Base-by-base conservation (phyloP, 2,888 invertebrate species). In the Dasypolia templi region DNA sequence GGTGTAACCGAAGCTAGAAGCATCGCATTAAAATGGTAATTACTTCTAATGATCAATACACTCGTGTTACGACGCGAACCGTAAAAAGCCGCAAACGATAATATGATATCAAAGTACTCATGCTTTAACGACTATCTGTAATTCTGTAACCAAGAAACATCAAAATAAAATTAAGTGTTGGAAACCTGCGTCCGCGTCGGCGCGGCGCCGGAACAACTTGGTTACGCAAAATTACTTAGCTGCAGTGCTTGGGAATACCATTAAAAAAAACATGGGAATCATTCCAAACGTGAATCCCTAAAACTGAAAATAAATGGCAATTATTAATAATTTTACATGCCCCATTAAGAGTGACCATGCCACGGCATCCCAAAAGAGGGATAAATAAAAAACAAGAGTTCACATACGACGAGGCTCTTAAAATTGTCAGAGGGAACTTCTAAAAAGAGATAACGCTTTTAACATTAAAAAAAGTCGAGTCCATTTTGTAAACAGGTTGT, bases 401-500 rank as follows among this genome's bases (percentile, higher is more conserved):
- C 87, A 86, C 88, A 90, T 89, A 89, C 90, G 86, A 88, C 87
- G 87, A 88, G 87, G 90, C 91, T 93, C 89, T 94, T 94, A 93
- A 94, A 93, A 92, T 92, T 93, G 93, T 93, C 93, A 91, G 92
- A 91, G 91, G 88, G 91, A 90, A 92, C 93, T 93, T 92, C 91
- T 93, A 92, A 93, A 94, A 92, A 89, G 90, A 93, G 94, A 94
- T 94, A 95, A 94, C 90, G 90, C 87, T 90, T 89, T 90, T 89
- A 90, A 92, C 91, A 91, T 90, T 89, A 91, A 94, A 94, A 94
- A 93, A 94, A 92, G 91, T 88, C 70, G 87, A 91, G 88, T 91
- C 89, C 91, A 90, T 90, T 93, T 93, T 93, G 93, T 94, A 93
- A 95, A 94, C 95, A 93, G 92, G 94, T 94, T 95, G 95, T 95